These are phyloP conservation scores for Varanus salvator DNA, from an alignment of 2,113 vertebrate genomes.

Conservation along the genomic window DNA sequence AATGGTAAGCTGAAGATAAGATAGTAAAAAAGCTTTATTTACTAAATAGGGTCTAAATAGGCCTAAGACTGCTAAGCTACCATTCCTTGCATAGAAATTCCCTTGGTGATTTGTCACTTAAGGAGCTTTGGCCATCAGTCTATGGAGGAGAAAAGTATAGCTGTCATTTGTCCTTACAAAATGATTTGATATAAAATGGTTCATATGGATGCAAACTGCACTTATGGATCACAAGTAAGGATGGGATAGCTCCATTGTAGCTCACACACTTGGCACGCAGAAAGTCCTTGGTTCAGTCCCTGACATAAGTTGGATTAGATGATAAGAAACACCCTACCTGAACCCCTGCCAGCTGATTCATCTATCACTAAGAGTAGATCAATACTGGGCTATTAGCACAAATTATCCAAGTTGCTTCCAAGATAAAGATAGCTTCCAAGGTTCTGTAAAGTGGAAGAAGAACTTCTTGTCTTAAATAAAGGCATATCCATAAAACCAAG, in stretches of 20 bases:
- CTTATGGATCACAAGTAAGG: neutral
- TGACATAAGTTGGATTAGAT: neutral
- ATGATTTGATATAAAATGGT: neutral
- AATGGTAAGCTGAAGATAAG: neutral
- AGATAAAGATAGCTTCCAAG: neutral
- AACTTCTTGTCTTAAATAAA: neutral
- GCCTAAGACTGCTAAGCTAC: neutral
- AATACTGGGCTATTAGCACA: neutral
- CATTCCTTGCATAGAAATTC: neutral
- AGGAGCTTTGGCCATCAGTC: neutral
- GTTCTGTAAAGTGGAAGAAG: neutral
- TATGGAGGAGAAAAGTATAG: neutral
- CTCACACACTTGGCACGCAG: neutral
- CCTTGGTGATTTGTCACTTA: neutral
- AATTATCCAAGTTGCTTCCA: neutral
- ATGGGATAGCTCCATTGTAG: neutral
- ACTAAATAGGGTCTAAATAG: neutral
- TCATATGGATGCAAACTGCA: neutral
- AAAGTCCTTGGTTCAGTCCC: neutral
- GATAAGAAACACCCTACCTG: neutral
- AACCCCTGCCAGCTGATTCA: neutral
- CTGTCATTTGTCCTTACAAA: neutral
- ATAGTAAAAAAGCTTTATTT: neutral
- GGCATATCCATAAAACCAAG: rapidly evolving
- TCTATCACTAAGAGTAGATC: neutral